These are phyloP conservation scores for Tenrec ecaudatus DNA, from an alignment of 2,113 vertebrate species.

Conservation along the genomic window DNA sequence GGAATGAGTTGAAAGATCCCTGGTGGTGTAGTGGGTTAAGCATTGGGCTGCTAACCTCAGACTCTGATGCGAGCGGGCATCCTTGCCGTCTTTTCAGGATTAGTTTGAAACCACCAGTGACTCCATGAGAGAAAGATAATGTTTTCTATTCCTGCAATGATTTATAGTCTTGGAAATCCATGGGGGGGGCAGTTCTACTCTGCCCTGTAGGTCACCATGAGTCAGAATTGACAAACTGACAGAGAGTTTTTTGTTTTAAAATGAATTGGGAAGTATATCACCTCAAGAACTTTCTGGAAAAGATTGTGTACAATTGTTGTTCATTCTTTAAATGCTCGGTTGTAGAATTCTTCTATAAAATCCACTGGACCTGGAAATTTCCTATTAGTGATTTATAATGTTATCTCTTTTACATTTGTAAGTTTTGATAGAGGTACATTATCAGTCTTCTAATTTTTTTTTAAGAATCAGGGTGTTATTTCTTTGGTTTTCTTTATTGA, in stretches of 20 bases:
- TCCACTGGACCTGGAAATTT: background rate
- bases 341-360: background rate
- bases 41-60: no score
- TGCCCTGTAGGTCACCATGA: no score
- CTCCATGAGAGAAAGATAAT: no score
- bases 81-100: no score
- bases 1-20: background rate
- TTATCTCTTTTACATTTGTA: conserved; percentile 12
- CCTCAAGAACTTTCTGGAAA: background rate
- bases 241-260: background rate
- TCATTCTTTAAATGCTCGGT: background rate
- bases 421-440: background rate
- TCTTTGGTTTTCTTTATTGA: background rate
- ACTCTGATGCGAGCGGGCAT: no score
- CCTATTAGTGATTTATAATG: background rate
- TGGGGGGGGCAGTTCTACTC: no score
- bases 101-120: no score
- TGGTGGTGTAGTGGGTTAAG: no score
- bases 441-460: background rate
- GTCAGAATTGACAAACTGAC: no score
- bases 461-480: background rate
- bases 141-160: no score
- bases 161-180: no score
- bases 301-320: background rate
- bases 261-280: background rate